Conservation (phyloP, 1,140 invertebrate species). For the Apolygus lucorum region DNA sequence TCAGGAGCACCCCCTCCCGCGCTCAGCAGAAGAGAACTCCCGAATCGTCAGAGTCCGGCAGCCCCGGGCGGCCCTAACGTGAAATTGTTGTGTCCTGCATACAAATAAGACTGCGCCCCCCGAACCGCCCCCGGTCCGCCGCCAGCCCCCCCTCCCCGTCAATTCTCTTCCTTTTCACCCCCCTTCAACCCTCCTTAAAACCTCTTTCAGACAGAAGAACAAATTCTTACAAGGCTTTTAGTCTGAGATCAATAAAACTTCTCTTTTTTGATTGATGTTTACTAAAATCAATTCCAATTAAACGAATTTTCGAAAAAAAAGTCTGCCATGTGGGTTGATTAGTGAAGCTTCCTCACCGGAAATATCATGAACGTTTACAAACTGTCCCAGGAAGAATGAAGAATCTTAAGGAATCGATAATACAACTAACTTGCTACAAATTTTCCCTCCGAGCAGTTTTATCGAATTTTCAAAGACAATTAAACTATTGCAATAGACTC, state of each 20-base stretch:
- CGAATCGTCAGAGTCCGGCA: slow-evolving; percentile 9
- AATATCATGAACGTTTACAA: too few relatives aligned
- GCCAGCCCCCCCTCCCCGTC: too few relatives aligned
- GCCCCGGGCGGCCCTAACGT: slow-evolving; percentile 32
- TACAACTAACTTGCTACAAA: too few relatives aligned
- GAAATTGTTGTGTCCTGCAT: slow-evolving; percentile 36
- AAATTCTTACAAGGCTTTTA: slow-evolving; percentile 27
- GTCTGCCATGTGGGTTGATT: too few relatives aligned
- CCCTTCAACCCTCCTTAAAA: slow-evolving; percentile 3
- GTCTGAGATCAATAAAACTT: slow-evolving; percentile 25
- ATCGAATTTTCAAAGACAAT: too few relatives aligned
- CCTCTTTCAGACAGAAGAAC: slow-evolving; percentile 20
- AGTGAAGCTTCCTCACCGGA: too few relatives aligned
- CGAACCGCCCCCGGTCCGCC: slow-evolving; percentile 16
- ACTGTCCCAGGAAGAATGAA: too few relatives aligned
- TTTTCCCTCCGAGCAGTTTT: too few relatives aligned
- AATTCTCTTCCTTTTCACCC: not conserved
- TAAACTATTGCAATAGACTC: too few relatives aligned
- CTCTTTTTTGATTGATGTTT: not conserved
- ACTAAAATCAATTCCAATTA: not conserved
- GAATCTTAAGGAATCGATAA: too few relatives aligned
- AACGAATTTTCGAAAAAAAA: too few relatives aligned
- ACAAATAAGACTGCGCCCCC: slow-evolving; percentile 36
- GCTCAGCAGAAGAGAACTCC: slow-evolving; percentile 1
- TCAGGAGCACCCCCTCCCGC: slow-evolving; percentile 25